Conservation (phyloP, 2,797 vertebrate genomes). For the Cottoperca gobio region DNA sequence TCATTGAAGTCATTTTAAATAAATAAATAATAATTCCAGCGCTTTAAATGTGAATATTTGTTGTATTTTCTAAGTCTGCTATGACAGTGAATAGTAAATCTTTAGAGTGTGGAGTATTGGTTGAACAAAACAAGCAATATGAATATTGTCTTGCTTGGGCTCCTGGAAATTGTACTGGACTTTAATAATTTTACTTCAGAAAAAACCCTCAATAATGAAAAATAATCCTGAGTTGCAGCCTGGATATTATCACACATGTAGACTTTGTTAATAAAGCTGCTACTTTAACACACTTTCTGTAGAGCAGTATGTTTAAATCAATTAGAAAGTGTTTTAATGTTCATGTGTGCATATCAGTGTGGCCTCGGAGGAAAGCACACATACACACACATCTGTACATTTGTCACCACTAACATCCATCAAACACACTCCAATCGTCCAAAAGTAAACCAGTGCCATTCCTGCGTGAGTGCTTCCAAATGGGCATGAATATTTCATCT, state of each 20-base stretch:
- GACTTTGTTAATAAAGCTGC: not conserved
- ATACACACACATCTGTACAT: slow-evolving; percentile 34
- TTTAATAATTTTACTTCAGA: not conserved
- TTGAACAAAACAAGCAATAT: not conserved
- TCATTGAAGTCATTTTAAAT: not conserved
- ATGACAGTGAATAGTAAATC: not conserved
- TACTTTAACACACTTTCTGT: not conserved
- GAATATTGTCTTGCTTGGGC: not conserved
- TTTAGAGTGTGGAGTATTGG: not conserved
- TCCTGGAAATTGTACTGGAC: not conserved
- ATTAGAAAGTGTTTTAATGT: slow-evolving; percentile 23
- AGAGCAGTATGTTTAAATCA: not conserved
- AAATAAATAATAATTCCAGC: not conserved
- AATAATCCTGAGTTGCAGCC: not conserved
- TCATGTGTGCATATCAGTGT: slow-evolving; percentile 10
- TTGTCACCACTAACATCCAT: slow-evolving; percentile 69
- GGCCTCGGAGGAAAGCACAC: slow-evolving; percentile 24
- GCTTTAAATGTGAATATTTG: not conserved
- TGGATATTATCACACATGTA: not conserved
- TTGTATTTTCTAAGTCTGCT: not conserved
- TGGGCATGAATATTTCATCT: slow-evolving; percentile 81
- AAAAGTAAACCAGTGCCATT: slow-evolving; percentile 67
- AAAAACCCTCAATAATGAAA: not conserved
- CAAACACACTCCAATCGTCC: slow-evolving; percentile 52
- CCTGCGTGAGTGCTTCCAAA: slow-evolving; percentile 71